Evolutionary conservation across 2,113 vertebrate genomes (phyloP).

Genomic region (Puffinus mauretanicus): DNA sequence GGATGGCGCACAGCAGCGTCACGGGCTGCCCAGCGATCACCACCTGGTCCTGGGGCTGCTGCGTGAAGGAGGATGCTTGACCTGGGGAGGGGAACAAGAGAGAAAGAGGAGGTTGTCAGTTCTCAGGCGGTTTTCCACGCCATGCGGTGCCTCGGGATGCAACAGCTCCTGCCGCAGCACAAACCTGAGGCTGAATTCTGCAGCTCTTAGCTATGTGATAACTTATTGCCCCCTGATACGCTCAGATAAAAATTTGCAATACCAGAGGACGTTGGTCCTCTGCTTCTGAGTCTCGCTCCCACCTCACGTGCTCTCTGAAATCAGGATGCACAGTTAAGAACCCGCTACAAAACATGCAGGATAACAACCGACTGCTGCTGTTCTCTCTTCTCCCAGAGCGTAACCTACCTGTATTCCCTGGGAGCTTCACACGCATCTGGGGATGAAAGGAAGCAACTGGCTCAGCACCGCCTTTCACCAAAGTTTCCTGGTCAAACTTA

Average conservation of each 20-base stretch:
- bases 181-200: not conserved
- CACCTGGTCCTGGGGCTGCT: slow-evolving; percentile 95
- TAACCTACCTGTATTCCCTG: not conserved
- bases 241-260: not conserved
- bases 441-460: not conserved
- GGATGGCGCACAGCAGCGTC: slow-evolving; percentile 90
- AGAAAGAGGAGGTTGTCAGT: not conserved
- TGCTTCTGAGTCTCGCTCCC: not conserved
- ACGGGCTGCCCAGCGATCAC: slow-evolving; percentile 93
- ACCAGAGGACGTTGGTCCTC: not conserved
- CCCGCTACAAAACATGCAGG: not conserved
- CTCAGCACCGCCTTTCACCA: not conserved
- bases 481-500: accelerated
- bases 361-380: not conserved
- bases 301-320: not conserved
- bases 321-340: not conserved
- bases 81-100: slow-evolving; percentile 65
- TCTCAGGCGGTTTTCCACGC: accelerated
- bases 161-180: not conserved
- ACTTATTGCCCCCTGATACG: too few species aligned
- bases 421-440: not conserved
- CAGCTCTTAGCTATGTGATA: not conserved
- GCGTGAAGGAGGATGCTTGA: slow-evolving; percentile 87
- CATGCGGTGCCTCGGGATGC: accelerated
- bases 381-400: not conserved